Conservation (phyloP, 2,797 vertebrate genomes). For the Hephaestus fuliginosus region DNA sequence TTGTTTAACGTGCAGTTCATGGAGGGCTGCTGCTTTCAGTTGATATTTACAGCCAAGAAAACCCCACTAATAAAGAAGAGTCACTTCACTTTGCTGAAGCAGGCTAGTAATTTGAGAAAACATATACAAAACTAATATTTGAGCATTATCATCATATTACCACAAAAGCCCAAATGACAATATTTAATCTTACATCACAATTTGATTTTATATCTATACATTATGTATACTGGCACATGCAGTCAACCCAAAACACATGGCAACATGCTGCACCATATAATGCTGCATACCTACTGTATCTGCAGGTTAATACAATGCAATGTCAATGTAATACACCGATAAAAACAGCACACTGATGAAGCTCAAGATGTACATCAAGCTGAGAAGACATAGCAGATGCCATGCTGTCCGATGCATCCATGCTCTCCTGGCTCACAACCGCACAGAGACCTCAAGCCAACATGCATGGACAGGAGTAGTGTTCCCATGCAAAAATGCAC, state of each 20-base stretch:
- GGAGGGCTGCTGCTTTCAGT: not conserved
- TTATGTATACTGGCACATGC: slow-evolving; percentile 2
- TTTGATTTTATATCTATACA: not conserved
- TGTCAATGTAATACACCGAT: too few relatives aligned
- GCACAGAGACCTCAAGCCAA: not conserved
- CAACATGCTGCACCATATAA: slow-evolving; percentile 12
- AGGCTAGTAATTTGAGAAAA: not conserved
- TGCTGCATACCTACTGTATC: not conserved
- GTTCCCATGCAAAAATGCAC: slow-evolving; percentile 22
- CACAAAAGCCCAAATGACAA: not conserved
- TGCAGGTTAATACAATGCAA: not conserved
- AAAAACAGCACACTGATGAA: too few relatives aligned
- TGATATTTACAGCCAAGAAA: not conserved
- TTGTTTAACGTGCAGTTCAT: not conserved
- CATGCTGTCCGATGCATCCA: slow-evolving; percentile 18
- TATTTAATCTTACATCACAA: not conserved
- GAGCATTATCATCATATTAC: not conserved
- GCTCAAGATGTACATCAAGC: not conserved
- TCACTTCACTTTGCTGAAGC: not conserved
- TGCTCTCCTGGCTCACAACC: not conserved
- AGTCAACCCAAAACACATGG: not conserved
- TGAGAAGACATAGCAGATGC: not conserved
- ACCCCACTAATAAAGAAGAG: not conserved
- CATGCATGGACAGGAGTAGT: slow-evolving; percentile 20
- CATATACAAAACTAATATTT: not conserved